Evolutionary conservation across 2,888 invertebrate species (phyloP).

Genomic region (Cephus pulcher): DNA sequence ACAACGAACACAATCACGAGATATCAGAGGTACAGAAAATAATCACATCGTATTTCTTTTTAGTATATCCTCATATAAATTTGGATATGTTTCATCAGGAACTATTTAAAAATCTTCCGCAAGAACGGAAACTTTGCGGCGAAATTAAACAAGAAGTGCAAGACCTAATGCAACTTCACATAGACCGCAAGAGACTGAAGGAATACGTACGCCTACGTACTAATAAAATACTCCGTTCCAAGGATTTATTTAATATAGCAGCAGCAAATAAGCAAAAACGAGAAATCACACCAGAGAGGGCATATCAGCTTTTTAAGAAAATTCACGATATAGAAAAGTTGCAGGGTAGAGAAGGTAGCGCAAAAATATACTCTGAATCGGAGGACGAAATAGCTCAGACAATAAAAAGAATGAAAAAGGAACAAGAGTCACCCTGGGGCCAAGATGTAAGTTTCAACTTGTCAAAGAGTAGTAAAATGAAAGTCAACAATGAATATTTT

Average conservation of each 20-base stretch:
- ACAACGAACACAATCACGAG: constrained; percentile 67
- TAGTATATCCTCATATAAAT: constrained; percentile 8
- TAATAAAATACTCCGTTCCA: constrained; percentile 59
- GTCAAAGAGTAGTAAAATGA: background rate
- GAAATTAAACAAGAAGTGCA: constrained; percentile 61
- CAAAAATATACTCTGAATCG: constrained; percentile 51
- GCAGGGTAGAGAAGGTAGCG: constrained; percentile 42
- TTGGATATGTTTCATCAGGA: constrained; percentile 41
- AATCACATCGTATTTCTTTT: constrained; percentile 3
- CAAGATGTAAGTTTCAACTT: constrained; percentile 48
- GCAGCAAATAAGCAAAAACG: constrained; percentile 59
- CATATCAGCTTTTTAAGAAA: constrained; percentile 56
- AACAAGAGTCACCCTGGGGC: constrained; percentile 54
- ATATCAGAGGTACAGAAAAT: constrained; percentile 56
- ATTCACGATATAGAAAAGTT: constrained; percentile 59
- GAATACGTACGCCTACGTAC: constrained; percentile 60
- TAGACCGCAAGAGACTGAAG: constrained; percentile 59
- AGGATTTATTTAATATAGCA: constrained; percentile 62
- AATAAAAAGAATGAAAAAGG: constrained; percentile 57
- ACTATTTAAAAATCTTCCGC: constrained; percentile 61
- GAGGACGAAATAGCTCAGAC: constrained; percentile 57
- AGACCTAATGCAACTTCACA: constrained; percentile 59
- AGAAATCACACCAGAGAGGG: constrained; percentile 57
- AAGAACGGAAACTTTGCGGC: constrained; percentile 62
- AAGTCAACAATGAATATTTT: background rate